Percentiles rank a stretch among this genome's conserved stretches.
These are phyloP conservation scores for Oxygymnocypris stewartii DNA, from an alignment of 2,113 vertebrate species.

Conservation along the genomic window DNA sequence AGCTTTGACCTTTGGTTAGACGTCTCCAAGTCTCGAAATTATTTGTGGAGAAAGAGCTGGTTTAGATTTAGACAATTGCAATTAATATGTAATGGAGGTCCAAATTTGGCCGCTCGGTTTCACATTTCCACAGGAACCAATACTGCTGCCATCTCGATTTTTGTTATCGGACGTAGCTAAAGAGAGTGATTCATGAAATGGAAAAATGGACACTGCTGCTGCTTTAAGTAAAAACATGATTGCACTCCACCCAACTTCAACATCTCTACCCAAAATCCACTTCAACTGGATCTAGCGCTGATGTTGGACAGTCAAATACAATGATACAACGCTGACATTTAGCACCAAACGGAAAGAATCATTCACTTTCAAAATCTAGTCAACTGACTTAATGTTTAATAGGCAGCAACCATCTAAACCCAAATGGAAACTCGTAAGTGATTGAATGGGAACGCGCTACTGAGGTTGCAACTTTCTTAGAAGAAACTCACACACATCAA, in stretches of 20 bases:
- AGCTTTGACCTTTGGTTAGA: constrained; percentile 10
- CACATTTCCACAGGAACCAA: constrained; percentile 21
- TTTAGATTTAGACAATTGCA: constrained; percentile 23
- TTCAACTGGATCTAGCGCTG: background rate
- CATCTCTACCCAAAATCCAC: constrained; percentile 2
- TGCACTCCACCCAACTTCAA: constrained; percentile 14
- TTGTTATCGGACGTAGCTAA: constrained; percentile 31
- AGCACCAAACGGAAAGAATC: background rate
- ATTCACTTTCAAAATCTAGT: background rate
- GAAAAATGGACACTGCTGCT: constrained; percentile 6
- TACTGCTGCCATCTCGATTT: background rate
- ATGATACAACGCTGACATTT: background rate
- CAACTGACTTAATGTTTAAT: background rate
- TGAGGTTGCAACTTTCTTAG: background rate
- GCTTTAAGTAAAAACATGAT: constrained; percentile 24
- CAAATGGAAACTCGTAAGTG: background rate
- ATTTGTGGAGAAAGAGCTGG: constrained; percentile 5
- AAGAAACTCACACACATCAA: background rate
- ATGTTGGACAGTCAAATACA: background rate
- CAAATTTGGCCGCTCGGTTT: constrained; percentile 21
- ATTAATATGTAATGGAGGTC: constrained; percentile 17
- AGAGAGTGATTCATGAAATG: constrained; percentile 14
- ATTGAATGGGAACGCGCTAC: background rate
- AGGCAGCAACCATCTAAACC: background rate
- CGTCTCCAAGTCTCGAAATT: background rate